Evolutionary conservation across 2,888 invertebrate genomes (phyloP).

Genomic region (Graphium colonna): DNA sequence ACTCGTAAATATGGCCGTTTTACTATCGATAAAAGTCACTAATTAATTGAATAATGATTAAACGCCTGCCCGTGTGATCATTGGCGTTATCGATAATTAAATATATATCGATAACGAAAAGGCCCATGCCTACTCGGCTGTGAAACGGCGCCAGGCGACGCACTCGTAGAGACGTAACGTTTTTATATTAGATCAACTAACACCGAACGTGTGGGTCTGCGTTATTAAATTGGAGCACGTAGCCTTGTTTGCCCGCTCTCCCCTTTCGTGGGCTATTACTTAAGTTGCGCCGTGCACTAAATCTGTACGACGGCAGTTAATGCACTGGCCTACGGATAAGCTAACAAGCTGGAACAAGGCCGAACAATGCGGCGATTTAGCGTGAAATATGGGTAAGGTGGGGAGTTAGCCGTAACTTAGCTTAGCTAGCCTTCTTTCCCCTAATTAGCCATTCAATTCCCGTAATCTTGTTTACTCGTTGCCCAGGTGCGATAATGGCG

Average conservation of each 20-base stretch:
- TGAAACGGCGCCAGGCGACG: conserved; percentile 36
- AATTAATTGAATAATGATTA: conserved; percentile 76
- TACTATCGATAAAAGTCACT: conserved; percentile 76
- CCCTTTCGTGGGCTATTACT: conserved; percentile 16
- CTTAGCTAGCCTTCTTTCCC: conserved; percentile 76
- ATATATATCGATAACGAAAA: conserved; percentile 38
- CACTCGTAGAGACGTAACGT: conserved; percentile 32
- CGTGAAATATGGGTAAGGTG: conserved; percentile 76
- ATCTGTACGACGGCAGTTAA: conserved; percentile 65
- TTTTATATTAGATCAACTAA: conserved; percentile 34
- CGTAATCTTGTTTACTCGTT: conserved; percentile 79
- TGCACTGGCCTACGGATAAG: conserved; percentile 73
- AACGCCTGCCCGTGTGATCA: conserved; percentile 53
- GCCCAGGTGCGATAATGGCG: conserved; percentile 80
- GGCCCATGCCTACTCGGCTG: conserved; percentile 49
- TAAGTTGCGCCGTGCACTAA: conserved; percentile 43
- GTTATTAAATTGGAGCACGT: conserved; percentile 23
- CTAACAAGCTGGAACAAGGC: conserved; percentile 73
- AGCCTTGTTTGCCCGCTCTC: conserved; percentile 13
- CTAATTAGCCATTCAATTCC: conserved; percentile 80
- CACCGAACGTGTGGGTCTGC: conserved; percentile 28
- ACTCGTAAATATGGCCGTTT: conserved; percentile 71
- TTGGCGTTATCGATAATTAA: conserved; percentile 23
- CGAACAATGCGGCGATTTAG: conserved; percentile 71
- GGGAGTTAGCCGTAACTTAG: conserved; percentile 72